Evolutionary conservation across 2,113 vertebrate genomes (phyloP).

Genomic region (Cyprinodon brontotheroides): DNA sequence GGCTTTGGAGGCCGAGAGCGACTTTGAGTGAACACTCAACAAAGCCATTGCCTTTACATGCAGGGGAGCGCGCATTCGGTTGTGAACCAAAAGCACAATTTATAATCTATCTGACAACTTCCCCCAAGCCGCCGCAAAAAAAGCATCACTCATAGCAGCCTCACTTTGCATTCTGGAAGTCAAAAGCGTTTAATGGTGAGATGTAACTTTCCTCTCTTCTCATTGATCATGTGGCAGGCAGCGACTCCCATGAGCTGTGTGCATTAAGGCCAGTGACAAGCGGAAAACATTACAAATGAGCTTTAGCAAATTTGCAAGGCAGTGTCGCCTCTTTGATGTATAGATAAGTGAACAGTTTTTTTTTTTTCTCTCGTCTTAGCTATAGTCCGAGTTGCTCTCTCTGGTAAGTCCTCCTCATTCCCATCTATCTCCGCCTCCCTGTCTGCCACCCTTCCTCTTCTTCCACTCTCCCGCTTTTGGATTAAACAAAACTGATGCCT

Average conservation of each 20-base stretch:
- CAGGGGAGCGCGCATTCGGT: constrained; percentile 38
- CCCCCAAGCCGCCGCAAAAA: constrained; percentile 31
- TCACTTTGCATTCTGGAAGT: constrained; percentile 71
- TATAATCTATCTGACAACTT: constrained; percentile 72
- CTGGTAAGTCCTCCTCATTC: not conserved
- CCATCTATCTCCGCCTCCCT: constrained; percentile 42
- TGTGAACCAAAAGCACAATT: constrained; percentile 68
- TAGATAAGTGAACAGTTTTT: constrained; percentile 53
- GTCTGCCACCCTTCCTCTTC: constrained; percentile 18
- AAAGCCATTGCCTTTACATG: constrained; percentile 57
- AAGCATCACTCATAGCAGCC: constrained; percentile 62
- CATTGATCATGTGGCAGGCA: constrained; percentile 77
- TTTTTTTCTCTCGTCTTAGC: not conserved
- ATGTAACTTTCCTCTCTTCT: constrained; percentile 59
- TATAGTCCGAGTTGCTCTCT: constrained; percentile 21
- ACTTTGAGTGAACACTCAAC: constrained; percentile 58
- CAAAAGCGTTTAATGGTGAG: constrained; percentile 79
- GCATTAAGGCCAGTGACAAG: constrained; percentile 78
- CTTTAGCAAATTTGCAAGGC: constrained; percentile 73
- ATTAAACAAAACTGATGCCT: constrained; percentile 70
- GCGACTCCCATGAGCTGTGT: constrained; percentile 69
- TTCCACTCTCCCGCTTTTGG: constrained; percentile 21
- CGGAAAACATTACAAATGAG: constrained; percentile 78
- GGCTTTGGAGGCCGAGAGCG: constrained; percentile 33
- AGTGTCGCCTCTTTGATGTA: constrained; percentile 64